phyloP scores from a whole-genome alignment of 1,140 invertebrate genomes.

The Cyrtorhinus lividipennis region DNA sequence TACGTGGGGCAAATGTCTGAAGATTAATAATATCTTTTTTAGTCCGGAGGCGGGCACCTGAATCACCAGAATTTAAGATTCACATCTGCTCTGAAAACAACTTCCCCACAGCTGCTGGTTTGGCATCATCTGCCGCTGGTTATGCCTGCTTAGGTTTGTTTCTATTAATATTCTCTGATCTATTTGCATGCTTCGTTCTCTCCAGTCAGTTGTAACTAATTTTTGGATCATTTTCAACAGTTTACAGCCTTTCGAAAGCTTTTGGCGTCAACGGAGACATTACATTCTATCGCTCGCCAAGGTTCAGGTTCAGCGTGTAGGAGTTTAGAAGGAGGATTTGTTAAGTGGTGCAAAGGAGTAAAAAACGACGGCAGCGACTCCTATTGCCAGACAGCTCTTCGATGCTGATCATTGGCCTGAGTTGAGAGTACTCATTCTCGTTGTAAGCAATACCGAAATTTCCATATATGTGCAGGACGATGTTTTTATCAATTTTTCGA shows the following conservation, averaged over 20 bases:
- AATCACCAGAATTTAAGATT: slow-evolving; percentile 46
- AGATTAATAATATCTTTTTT: slow-evolving; percentile 21
- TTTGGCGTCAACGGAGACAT: slow-evolving; percentile 67
- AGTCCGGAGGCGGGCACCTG: slow-evolving; percentile 30
- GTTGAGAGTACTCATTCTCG: slow-evolving; percentile 76
- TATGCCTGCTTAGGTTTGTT: slow-evolving; percentile 69
- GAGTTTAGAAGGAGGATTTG: slow-evolving; percentile 84
- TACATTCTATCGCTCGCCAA: slow-evolving; percentile 62
- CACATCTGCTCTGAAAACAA: slow-evolving; percentile 91
- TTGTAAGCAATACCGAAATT: slow-evolving; percentile 52
- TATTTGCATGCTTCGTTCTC: no score
- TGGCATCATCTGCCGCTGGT: slow-evolving; percentile 95
- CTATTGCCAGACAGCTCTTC: slow-evolving; percentile 60
- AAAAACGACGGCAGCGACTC: slow-evolving; percentile 60
- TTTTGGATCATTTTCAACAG: no score
- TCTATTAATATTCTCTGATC: neutral
- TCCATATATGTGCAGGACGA: no score
- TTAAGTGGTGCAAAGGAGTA: slow-evolving; percentile 64
- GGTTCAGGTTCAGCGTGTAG: slow-evolving; percentile 96
- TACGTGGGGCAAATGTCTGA: no score
- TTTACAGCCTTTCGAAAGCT: slow-evolving; percentile 52
- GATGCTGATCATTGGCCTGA: slow-evolving; percentile 74
- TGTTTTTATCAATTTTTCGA: no score
- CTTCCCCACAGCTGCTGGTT: slow-evolving; percentile 94
- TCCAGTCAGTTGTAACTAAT: no score